Conservation (phyloP, 2,797 vertebrate genomes). For the Taenioides sp. region DNA sequence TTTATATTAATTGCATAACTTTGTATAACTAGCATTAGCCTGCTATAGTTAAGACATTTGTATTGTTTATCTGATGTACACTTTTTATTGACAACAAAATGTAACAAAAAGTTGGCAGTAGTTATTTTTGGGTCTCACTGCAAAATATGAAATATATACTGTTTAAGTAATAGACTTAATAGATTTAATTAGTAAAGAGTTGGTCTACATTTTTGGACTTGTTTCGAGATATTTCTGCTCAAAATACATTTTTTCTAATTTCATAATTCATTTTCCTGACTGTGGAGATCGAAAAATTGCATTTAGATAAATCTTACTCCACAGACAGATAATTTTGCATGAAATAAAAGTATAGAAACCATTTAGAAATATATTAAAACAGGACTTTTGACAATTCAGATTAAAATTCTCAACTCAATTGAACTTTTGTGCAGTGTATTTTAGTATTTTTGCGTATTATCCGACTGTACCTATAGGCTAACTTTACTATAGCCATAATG, state of each 20-base stretch:
- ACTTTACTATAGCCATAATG: neutral
- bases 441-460: neutral
- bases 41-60: neutral
- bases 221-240: neutral
- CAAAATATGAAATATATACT: neutral
- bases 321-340: neutral
- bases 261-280: too few species aligned
- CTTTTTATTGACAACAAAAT: neutral
- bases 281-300: too few species aligned
- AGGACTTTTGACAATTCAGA: neutral
- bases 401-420: neutral
- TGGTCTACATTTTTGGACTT: neutral
- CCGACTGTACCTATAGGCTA: neutral
- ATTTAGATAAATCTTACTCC: neutral
- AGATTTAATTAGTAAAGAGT: neutral
- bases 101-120: constrained; percentile 1
- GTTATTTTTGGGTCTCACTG: neutral
- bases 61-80: neutral
- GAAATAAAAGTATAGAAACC: neutral
- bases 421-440: neutral
- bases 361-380: neutral
- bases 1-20: neutral
- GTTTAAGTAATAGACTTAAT: neutral
- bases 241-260: too few species aligned
- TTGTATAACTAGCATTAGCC: neutral